These are phyloP conservation scores for Polypedilum vanderplanki DNA, from an alignment of 1,140 invertebrate species.

Conservation along the genomic window DNA sequence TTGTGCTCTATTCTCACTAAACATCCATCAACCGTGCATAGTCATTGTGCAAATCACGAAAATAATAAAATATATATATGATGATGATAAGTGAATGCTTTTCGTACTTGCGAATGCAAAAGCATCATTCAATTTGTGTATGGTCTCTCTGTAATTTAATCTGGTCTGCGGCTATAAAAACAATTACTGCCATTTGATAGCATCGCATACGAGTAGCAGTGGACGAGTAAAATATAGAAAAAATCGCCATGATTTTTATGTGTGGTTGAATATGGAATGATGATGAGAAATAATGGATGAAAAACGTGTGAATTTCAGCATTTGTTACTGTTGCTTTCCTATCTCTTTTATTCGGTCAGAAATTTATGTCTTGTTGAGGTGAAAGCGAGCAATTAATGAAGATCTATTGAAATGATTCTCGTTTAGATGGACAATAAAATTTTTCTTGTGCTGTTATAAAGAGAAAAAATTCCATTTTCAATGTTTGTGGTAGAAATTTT, in stretches of 20 bases:
- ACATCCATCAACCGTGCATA: too few species aligned
- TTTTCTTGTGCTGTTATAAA: neutral
- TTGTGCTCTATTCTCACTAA: neutral
- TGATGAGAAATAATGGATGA: conserved; percentile 21
- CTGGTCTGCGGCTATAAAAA: conserved; percentile 10
- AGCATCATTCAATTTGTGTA: conserved; percentile 11
- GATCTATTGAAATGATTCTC: conserved; percentile 11
- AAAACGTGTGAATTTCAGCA: conserved; percentile 22
- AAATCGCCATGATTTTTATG: conserved; percentile 7
- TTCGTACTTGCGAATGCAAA: neutral
- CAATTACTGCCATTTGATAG: conserved; percentile 6
- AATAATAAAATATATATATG: conserved; percentile 1
- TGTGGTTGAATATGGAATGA: conserved; percentile 16
- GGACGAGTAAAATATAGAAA: neutral
- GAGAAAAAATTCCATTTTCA: neutral
- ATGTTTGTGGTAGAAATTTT: too few species aligned
- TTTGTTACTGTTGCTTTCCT: neutral
- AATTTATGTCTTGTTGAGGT: neutral
- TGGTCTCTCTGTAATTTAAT: conserved; percentile 9
- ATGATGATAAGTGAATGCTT: conserved; percentile 1
- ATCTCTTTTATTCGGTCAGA: neutral
- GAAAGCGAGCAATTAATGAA: conserved; percentile 5
- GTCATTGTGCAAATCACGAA: conserved; percentile 15
- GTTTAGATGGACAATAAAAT: neutral
- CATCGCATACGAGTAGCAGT: neutral